Evolutionary conservation across 2,113 vertebrate genomes (phyloP), one percentile per base, ranked within the genome.

Genomic region (Tor tambroides): DNA sequence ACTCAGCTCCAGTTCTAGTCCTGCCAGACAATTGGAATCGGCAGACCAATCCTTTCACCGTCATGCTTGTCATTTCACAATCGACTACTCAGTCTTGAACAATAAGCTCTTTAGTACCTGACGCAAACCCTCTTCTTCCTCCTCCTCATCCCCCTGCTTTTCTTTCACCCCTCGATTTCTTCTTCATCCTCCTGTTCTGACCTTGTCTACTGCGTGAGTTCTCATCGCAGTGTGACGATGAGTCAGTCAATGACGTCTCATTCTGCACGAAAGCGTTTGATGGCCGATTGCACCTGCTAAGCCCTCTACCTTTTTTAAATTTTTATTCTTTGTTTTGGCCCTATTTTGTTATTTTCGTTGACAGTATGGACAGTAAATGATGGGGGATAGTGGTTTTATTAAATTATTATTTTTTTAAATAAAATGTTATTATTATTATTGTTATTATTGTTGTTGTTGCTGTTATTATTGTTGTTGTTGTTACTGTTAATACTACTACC

Each of bases 11-110:
- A 89, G 85, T 90, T 92, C 88, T 11, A 0, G 72, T 85, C 91
- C 87, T 46, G 83, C 85, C 83, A 87, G 74, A 86, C 71, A 87
- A 93, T 94, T 93, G 87, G 89, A 94, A 94, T 94, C 91, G 92
- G 91, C 92, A 92, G 90, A 90, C 91, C 90, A 93, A 91, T 94
- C 89, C 90, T 86, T 87, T 65, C 7, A 79, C 79, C 49, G 85
- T 89, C 80, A 30, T 81, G 54, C 84, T 91, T 93, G 92, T 93
- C 93, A 93, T 79, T 72, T 94, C 92, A 90, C 87, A 86, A 92
- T 91, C 71, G 89, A 92, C 87, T 19, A 83, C 59, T 46, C 69
- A 76, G 69, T 46, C 56, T 17, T 38, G 69, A 87, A 76, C 86
- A 87, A 81, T 80, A 75, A 32, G 28, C 80, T 83, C 32, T 83